Conservation (phyloP, 2,797 vertebrate genomes). For the Ctenosaura bakeri region DNA sequence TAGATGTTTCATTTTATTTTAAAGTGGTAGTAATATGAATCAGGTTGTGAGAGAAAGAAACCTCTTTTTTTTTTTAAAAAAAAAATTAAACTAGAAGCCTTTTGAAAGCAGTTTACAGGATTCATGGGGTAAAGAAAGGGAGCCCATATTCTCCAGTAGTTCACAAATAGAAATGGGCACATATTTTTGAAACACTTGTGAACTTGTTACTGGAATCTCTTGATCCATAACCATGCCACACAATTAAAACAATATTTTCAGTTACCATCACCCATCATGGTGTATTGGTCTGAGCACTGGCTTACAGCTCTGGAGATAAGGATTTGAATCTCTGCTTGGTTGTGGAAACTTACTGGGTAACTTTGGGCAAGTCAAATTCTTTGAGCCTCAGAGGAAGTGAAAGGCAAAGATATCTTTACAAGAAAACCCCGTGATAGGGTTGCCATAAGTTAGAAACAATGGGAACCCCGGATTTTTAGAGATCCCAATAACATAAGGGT, state of each 20-base stretch:
- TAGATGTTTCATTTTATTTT: conserved; percentile 4
- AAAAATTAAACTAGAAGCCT: not conserved
- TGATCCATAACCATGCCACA: not conserved
- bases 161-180: not conserved
- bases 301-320: too few species aligned
- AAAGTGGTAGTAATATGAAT: not conserved
- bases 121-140: not conserved
- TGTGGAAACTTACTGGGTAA: too few species aligned
- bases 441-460: too few species aligned
- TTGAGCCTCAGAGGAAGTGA: too few species aligned
- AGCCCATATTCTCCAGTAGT: not conserved
- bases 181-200: not conserved
- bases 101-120: not conserved
- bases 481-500: not conserved
- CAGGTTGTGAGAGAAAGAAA: not conserved
- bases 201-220: not conserved
- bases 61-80: not conserved
- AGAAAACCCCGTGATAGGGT: too few species aligned
- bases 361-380: too few species aligned
- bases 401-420: too few species aligned
- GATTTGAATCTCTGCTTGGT: too few species aligned
- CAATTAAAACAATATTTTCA: not conserved
- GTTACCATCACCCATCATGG: not conserved
- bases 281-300: too few species aligned
- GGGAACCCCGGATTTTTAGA: not conserved